phyloP scores from a whole-genome alignment of 2,888 invertebrate genomes.

The Noctua pronuba region DNA sequence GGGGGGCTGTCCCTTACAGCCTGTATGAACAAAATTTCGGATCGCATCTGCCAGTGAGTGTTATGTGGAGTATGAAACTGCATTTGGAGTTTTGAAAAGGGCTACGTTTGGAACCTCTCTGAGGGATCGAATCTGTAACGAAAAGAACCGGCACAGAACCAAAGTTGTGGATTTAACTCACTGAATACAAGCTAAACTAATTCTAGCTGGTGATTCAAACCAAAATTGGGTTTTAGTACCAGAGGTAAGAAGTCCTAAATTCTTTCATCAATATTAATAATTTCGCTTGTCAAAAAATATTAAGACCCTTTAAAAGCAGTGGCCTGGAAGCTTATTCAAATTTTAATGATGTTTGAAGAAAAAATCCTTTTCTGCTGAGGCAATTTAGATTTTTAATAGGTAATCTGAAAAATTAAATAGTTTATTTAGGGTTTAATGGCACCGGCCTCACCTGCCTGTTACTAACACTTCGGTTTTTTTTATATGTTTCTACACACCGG shows the following conservation, averaged over 20 bases:
- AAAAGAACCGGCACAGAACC: not conserved
- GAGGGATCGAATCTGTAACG: not conserved
- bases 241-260: not conserved
- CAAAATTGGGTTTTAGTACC: constrained; percentile 1
- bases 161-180: not conserved
- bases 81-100: too few relatives aligned
- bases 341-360: constrained; percentile 35
- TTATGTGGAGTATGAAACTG: too few relatives aligned
- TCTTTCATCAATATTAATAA: not conserved
- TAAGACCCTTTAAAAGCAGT: not conserved
- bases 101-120: too few relatives aligned
- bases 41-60: too few relatives aligned
- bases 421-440: not conserved
- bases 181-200: not conserved
- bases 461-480: not conserved
- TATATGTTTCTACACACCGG: not conserved
- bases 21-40: too few relatives aligned
- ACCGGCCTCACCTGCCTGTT: not conserved
- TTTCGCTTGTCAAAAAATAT: constrained; percentile 3
- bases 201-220: not conserved
- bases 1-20: too few relatives aligned
- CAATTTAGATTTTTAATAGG: not conserved
- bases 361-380: not conserved
- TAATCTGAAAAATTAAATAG: not conserved
- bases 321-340: constrained; percentile 21